Conservation (phyloP, 2,888 invertebrate genomes). For the Aromia moschata region DNA sequence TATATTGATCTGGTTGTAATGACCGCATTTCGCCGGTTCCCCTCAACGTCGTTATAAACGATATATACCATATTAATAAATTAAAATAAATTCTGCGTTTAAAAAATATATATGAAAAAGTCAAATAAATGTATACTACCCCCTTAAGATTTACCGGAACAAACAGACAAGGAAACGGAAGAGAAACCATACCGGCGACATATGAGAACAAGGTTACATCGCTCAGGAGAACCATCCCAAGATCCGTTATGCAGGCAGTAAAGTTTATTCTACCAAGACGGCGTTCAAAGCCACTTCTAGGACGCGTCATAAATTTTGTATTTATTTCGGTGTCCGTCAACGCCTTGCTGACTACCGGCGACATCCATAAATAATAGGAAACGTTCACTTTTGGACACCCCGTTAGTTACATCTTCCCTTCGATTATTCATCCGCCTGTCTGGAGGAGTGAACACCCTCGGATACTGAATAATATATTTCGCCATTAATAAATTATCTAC, state of each 20-base stretch:
- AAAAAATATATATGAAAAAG: too few relatives aligned
- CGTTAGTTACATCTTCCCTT: conserved; percentile 11
- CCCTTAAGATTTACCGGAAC: too few relatives aligned
- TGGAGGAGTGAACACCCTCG: background rate
- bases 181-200: too few relatives aligned
- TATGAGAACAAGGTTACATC: background rate
- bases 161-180: too few relatives aligned
- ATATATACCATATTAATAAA: too few relatives aligned
- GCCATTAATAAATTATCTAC: background rate
- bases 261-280: background rate
- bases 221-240: background rate
- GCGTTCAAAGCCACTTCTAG: conserved; percentile 3
- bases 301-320: conserved; percentile 13
- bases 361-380: conserved; percentile 11
- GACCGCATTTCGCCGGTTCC: too few relatives aligned
- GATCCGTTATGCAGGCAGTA: background rate
- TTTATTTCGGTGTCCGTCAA: conserved; percentile 13
- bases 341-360: background rate
- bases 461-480: conserved; percentile 12
- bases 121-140: too few relatives aligned
- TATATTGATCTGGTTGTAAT: too few relatives aligned
- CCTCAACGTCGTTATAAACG: too few relatives aligned
- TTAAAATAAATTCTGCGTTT: too few relatives aligned
- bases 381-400: conserved; percentile 14
- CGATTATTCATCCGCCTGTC: conserved; percentile 14